phyloP scores from a whole-genome alignment of 2,888 invertebrate genomes.

The Stratiomys singularior region DNA sequence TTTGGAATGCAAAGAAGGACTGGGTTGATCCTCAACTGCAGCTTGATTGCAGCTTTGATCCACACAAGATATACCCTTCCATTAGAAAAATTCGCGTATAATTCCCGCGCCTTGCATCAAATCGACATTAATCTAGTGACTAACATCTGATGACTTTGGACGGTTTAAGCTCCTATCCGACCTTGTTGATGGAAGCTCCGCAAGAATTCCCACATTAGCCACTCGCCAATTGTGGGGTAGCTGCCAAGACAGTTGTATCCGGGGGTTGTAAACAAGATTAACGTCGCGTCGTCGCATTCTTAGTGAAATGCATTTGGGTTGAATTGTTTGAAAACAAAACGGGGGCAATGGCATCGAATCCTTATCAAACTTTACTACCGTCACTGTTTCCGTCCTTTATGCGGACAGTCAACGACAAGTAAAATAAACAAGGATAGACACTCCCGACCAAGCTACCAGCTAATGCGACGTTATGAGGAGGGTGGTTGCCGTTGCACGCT shows the following conservation, averaged over 20 bases:
- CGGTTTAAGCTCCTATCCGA: too few relatives aligned
- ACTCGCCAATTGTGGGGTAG: neutral
- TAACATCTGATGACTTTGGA: too few relatives aligned
- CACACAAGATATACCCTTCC: too few relatives aligned
- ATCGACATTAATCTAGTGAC: too few relatives aligned
- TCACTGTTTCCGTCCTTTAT: neutral
- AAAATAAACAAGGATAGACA: neutral
- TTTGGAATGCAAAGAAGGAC: too few relatives aligned
- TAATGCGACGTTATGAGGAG: neutral
- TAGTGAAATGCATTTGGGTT: neutral
- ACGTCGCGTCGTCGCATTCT: conserved; percentile 21
- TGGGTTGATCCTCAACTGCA: too few relatives aligned
- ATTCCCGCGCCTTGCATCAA: too few relatives aligned
- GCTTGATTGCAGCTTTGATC: too few relatives aligned
- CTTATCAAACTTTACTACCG: conserved; percentile 12
- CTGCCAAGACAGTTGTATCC: neutral
- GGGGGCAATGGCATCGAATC: conserved; percentile 40
- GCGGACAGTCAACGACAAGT: conserved; percentile 27
- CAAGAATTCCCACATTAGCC: too few relatives aligned
- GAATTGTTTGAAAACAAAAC: conserved; percentile 41
- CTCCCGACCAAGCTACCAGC: neutral
- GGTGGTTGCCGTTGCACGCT: conserved; percentile 14
- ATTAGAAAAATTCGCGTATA: too few relatives aligned
- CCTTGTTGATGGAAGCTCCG: too few relatives aligned
- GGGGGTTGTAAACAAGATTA: neutral